Evolutionary conservation across 1,140 invertebrate species (phyloP), one percentile per base, ranked within the genome.

Genomic region (Monochamus saltuarius): DNA sequence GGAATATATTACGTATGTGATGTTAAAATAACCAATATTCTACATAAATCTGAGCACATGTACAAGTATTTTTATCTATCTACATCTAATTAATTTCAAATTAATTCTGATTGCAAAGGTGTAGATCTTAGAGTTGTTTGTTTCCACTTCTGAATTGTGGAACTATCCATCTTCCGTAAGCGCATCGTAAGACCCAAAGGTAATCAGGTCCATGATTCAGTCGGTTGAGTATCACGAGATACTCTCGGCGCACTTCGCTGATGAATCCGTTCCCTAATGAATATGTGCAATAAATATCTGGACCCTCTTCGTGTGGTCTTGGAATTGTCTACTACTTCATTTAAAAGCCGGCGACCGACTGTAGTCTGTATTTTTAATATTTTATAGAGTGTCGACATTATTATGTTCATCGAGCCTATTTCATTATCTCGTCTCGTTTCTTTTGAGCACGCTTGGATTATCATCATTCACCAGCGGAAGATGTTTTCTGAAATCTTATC

Each of bases 251-350:
- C 45, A 22, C 45, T 61, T 52, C 40, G 38, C 42, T 65, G 64
- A 65, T 65, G 64, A 65, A 56, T 65, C 59, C 64, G 61, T 65
- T 65, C 59, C 64, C 59, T 65, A 65, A 65, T 65, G 64, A 65
- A 65, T 65, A 61, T 65, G 51, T 65, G 68, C 56, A 69, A 69
- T 69, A 69, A 69, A 69, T 69, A 69, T 67, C 56, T 19, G 22
- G 54, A 50, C 59, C 59, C 64, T 64, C 53, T 19, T 22, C n/a
- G 40, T 51, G 49, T 57, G 49, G 54, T 62, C 54, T 62, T 50
- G 34, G 43, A 13, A 60, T 61, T 46, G 34, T 62, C 59, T 36
- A 29, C 37, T 55, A 65, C 60, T 68, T 65, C 63, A 61, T 65
- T 65, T 57, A 50, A 56, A 39, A 68, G 51, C 43, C 62, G 63